Conservation (phyloP, 64 coral and sea anemone species). For the Dendronephthya gigantea region DNA sequence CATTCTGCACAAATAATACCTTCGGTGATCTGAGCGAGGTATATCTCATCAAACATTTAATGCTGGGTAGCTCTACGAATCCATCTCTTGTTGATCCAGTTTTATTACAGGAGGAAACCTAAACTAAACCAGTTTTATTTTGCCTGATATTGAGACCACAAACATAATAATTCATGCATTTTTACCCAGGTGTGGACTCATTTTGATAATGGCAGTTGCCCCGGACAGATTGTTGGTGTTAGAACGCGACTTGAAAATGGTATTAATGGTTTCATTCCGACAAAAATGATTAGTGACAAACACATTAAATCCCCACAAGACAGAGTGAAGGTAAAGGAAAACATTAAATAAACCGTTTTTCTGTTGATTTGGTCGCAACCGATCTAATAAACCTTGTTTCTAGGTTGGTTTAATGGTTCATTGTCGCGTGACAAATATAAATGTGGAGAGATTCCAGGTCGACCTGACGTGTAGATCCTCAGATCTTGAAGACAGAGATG, state of each 20-base stretch:
- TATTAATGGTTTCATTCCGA: conserved; percentile 80
- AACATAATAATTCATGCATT: neutral
- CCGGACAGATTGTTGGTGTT: conserved; percentile 81
- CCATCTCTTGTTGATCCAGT: neutral
- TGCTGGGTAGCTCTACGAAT: neutral
- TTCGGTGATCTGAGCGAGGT: conserved; percentile 79
- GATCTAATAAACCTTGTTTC: neutral
- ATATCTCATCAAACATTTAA: neutral
- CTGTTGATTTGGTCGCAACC: neutral
- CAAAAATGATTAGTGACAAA: conserved; percentile 98
- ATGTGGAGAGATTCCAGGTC: conserved; percentile 86
- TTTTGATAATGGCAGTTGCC: conserved; percentile 88
- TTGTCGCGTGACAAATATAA: conserved; percentile 70
- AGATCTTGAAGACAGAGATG: conserved; percentile 80
- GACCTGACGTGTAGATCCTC: conserved; percentile 81
- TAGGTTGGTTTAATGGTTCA: conserved; percentile 82
- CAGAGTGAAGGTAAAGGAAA: conserved; percentile 62
- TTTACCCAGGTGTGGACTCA: conserved; percentile 82
- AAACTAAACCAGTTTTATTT: neutral
- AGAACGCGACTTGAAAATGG: conserved; percentile 69
- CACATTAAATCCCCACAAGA: conserved; percentile 76
- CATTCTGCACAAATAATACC: conserved; percentile 75
- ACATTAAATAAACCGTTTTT: neutral
- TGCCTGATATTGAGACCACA: too few relatives aligned
- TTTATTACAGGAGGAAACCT: too few relatives aligned